Conservation (phyloP, 2,797 vertebrate species). For the Leptodactylus fallax region DNA sequence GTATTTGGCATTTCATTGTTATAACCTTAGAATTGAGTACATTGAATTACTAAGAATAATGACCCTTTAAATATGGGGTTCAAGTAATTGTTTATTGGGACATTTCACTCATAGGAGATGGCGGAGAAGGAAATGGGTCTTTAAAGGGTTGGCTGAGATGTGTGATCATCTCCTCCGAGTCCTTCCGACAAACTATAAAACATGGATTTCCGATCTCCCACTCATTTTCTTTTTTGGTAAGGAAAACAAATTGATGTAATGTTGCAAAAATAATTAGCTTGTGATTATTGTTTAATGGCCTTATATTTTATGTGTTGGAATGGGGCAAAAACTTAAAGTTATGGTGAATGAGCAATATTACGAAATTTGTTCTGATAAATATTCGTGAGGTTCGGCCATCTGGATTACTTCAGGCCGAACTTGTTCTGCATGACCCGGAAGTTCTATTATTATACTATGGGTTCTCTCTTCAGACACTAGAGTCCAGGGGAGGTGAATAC, state of each 20-base stretch:
- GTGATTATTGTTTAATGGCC: background rate
- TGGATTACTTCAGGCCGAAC: no score
- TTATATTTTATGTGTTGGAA: background rate
- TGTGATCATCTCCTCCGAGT: constrained; percentile 9
- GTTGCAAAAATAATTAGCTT: background rate
- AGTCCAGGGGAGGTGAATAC: no score
- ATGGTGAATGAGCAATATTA: no score
- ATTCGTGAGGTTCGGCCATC: no score
- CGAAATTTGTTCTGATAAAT: no score
- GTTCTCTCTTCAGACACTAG: no score
- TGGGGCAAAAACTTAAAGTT: no score
- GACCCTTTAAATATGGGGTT: constrained; percentile 25
- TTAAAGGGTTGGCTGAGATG: background rate
- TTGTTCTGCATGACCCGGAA: no score
- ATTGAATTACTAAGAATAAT: background rate
- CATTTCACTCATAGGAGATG: constrained; percentile 2
- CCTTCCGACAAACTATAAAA: constrained; percentile 29
- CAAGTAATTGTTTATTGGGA: background rate
- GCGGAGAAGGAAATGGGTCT: constrained; percentile 34
- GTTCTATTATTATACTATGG: no score
- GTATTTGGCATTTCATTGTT: constrained; percentile 12
- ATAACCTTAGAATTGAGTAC: background rate
- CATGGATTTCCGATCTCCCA: background rate
- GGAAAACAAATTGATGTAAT: background rate
- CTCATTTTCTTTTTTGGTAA: constrained; percentile 9